Base-by-base conservation (phyloP, 1,140 invertebrate species). In the Teleogryllus occipitalis region DNA sequence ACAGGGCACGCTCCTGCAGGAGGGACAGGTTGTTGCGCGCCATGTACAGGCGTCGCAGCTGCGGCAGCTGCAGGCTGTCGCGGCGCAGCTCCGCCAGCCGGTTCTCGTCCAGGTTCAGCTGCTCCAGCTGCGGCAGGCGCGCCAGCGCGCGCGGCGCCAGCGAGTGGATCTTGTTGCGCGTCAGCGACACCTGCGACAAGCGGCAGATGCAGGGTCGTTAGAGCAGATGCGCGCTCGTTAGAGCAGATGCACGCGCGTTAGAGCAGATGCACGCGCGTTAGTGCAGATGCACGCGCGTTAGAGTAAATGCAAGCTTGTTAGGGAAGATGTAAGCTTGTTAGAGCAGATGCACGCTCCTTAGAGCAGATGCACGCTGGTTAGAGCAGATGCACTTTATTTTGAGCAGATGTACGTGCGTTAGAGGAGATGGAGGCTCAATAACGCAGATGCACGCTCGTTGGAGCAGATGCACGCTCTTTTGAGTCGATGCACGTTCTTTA, bases 11-110 rank as follows among this genome's bases (percentile, higher is more conserved):
- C 78, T 94, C 92, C 81, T 91, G 91, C 75, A 95, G 86, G 12
- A 89, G 87, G n/a, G 90, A 90, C 76, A 95, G 90, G 83, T 93
- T 92, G 84, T 95, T 95, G 22, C 89, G 87, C 78, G 91, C 91
- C 47, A 95, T 85, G 80, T 88, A 88, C 14, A 95, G 86, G 76
- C 89, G 89, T 77, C 89, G 88, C 78, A 95, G 86, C n/a, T 88
- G 88, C 0, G 92, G 92, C 22, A 95, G 83, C 7, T 89, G 87
- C 84, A 95, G 94, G 0, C 91, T 90, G 81, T 91, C 88, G 74
- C 90, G 89, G 80, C 91, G 90, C 75, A 95, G 89, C 84, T 93
- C 92, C 4, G 88, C 85, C 74, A 95, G 91, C 81, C 87, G 87
- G 84, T 95, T 95, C 76, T 92, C 90, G 80, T 92, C 90, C 79